Conservation (phyloP, 2,888 invertebrate genomes). For the Oscheius sp. region DNA sequence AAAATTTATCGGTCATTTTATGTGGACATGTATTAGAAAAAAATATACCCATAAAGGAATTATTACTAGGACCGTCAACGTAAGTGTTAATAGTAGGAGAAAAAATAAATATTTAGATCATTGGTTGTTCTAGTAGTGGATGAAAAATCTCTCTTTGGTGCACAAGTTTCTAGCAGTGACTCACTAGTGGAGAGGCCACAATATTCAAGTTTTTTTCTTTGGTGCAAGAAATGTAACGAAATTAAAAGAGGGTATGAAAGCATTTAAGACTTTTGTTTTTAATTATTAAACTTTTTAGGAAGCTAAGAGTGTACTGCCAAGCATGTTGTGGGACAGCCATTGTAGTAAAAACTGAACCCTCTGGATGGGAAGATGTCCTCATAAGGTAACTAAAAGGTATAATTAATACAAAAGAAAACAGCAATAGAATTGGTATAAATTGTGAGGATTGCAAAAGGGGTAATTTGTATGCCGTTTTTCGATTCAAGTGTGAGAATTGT, state of each 20-base stretch:
- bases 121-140: neutral
- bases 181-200: neutral
- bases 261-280: no score
- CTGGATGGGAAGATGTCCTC: constrained; percentile 52
- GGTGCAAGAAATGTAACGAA: constrained; percentile 53
- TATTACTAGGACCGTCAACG: constrained; percentile 52
- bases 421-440: constrained; percentile 42
- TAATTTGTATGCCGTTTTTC: constrained; percentile 40
- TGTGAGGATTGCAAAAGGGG: constrained; percentile 33
- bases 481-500: constrained; percentile 58
- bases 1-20: constrained; percentile 44
- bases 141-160: neutral
- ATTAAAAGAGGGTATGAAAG: no score
- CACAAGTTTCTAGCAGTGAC: neutral
- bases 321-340: constrained; percentile 46
- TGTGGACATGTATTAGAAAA: constrained; percentile 41
- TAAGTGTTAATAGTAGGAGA: constrained; percentile 16
- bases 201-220: constrained; percentile 53
- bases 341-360: constrained; percentile 49
- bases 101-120: neutral
- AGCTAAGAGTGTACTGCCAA: constrained; percentile 55
- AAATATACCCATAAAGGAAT: constrained; percentile 33
- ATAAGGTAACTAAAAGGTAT: constrained; percentile 31
- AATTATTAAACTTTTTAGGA: no score
- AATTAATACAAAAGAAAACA: constrained; percentile 16